A percentile compares a stretch with the other conserved stretches of the same genome.
Evolutionary conservation across 2,113 vertebrate species (phyloP).

Genomic region (Anolis carolinensis): DNA sequence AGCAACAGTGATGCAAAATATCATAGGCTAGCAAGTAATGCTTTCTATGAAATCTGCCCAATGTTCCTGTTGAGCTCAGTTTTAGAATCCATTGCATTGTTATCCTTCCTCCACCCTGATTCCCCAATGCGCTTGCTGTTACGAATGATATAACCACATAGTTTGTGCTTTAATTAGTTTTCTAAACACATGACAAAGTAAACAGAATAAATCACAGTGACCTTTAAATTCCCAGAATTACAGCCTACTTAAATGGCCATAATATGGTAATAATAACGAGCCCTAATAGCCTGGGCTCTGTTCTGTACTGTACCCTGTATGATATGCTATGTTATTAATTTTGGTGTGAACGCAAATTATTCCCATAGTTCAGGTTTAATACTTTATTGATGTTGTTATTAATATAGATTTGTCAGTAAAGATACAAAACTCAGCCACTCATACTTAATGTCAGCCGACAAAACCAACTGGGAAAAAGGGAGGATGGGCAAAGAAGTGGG

Average conservation of each 20-base stretch:
- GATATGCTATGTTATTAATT: conserved; percentile 75
- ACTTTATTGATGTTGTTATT: conserved; percentile 78
- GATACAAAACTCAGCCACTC: conserved; percentile 70
- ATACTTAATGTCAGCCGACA: conserved; percentile 68
- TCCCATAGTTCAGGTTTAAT: conserved; percentile 78
- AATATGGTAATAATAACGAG: conserved; percentile 78
- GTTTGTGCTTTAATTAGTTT: conserved; percentile 78
- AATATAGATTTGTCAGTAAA: conserved; percentile 82
- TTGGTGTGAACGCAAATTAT: conserved; percentile 75
- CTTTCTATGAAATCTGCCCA: conserved; percentile 30
- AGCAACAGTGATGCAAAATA: neutral
- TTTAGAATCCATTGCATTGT: conserved; percentile 36
- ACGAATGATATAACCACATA: conserved; percentile 61
- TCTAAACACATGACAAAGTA: conserved; percentile 74
- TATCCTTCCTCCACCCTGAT: neutral
- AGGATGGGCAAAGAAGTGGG: accelerated
- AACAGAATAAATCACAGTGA: conserved; percentile 78
- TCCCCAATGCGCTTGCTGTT: conserved; percentile 18
- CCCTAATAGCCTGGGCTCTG: conserved; percentile 66
- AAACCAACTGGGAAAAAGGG: neutral
- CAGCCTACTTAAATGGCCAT: conserved; percentile 73
- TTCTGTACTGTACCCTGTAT: conserved; percentile 50
- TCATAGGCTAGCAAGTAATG: conserved; percentile 1
- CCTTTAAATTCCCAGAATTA: conserved; percentile 79
- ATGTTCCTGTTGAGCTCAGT: conserved; percentile 29